Base-by-base conservation (phyloP, 2,797 vertebrate species). In the Corythornis leucogaster region DNA sequence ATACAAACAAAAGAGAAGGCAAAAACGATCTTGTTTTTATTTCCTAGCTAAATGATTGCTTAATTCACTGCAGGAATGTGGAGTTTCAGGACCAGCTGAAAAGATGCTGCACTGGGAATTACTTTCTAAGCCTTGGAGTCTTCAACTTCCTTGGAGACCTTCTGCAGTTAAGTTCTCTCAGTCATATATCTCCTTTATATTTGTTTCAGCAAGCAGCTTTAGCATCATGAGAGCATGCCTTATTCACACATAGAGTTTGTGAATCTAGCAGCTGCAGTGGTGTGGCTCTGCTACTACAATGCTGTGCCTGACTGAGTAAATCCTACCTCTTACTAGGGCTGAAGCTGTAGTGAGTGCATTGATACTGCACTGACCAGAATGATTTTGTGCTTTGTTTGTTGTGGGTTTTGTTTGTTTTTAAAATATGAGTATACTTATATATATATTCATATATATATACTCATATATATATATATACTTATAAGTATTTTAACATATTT, bases 271-370 rank as follows among this genome's bases (percentile, higher is more conserved):
- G n/a, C 42, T 74, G n/a, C 42, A 82, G 14, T 0, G 28, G 16
- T 2, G 0, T n/a, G 25, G 11, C 25, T 81, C 51, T 66, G 46
- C 13, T 42, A 9, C 5, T 2, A 1, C 1, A 6, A 8, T 6
- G 24, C 50, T 69, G 25, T 55, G 40, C 31, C 48, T 20, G 15
- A 12, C n/a, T 16, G 21, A 6, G 35, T 22, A 43, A 82, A 63
- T 2, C 9, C 22, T 14, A 61, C 6, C 12, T 8, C 7, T 53
- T 6, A 63, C 2, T 6, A 63, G 17, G 68, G 28, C 46, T 2
- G 2, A 28, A 67, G 53, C 14, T 74, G 19, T 15, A 59, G 5
- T 17, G 42, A 59, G 3, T 18, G 20, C 6, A 3, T 15, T 70
- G 63, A 15, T 2, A 51, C 20, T 74, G 54, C 82, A 51, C 28